phyloP scores from a whole-genome alignment of 2,797 vertebrate species.

The Nannoperca australis region DNA sequence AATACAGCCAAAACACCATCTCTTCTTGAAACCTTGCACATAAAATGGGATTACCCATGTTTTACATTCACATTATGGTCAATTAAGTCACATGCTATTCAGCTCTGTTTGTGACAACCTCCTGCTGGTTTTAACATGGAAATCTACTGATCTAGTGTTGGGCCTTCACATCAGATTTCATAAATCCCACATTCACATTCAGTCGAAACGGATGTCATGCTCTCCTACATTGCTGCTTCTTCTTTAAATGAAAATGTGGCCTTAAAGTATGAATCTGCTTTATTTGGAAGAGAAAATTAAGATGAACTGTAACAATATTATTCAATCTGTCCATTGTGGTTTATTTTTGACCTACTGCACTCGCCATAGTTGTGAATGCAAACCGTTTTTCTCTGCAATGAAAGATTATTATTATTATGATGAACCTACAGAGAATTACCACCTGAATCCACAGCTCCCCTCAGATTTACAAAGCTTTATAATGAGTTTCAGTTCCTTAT shows the following conservation, averaged over 20 bases:
- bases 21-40: background rate
- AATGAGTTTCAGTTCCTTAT: too few relatives aligned
- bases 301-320: too few relatives aligned
- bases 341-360: too few relatives aligned
- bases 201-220: background rate
- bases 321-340: too few relatives aligned
- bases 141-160: background rate
- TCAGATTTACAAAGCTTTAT: too few relatives aligned
- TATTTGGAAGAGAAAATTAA: too few relatives aligned
- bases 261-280: background rate
- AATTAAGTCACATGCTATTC: conserved; percentile 23
- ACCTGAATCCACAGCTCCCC: too few relatives aligned
- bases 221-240: background rate
- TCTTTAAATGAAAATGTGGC: background rate
- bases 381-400: too few relatives aligned
- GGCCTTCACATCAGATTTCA: background rate
- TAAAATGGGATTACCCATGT: background rate
- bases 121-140: background rate
- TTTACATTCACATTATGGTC: conserved; percentile 39
- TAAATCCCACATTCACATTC: background rate
- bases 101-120: background rate
- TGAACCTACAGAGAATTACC: too few relatives aligned
- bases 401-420: too few relatives aligned
- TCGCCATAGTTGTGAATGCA: too few relatives aligned
- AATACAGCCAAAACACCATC: conserved; percentile 12